phyloP scores from a whole-genome alignment of 1,140 invertebrate genomes.

The Platorchestia sp. region DNA sequence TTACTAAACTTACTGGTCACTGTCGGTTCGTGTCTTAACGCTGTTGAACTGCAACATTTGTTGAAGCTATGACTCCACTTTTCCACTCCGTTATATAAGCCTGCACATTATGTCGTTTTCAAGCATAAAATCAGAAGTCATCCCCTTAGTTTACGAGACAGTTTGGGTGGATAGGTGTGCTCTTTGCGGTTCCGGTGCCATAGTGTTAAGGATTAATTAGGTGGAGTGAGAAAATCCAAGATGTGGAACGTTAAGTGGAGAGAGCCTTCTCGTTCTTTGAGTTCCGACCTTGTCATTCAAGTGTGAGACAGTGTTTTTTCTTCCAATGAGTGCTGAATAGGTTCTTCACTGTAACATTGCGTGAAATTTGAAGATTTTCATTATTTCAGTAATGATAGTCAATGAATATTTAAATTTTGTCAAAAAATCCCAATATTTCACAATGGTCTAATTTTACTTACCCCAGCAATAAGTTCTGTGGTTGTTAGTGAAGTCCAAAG shows the following conservation, averaged over 20 bases:
- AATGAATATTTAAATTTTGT: too few relatives aligned
- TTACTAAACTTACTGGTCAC: background rate
- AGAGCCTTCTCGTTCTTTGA: background rate
- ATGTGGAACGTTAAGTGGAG: background rate
- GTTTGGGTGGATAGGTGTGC: background rate
- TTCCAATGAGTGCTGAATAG: background rate
- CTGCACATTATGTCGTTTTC: background rate
- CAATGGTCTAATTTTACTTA: too few relatives aligned
- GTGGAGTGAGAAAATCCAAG: background rate
- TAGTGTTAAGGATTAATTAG: background rate
- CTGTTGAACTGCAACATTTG: background rate
- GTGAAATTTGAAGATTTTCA: background rate
- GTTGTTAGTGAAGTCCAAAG: too few relatives aligned
- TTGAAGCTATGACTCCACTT: background rate
- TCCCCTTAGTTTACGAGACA: background rate
- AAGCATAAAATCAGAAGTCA: background rate
- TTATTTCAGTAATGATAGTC: background rate
- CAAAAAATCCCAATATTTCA: too few relatives aligned
- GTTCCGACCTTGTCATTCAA: background rate
- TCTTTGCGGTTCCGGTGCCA: background rate
- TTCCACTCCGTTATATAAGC: background rate
- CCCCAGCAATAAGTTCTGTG: too few relatives aligned
- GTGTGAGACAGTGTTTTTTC: background rate
- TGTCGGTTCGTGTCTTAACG: background rate
- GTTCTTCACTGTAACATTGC: background rate